These are phyloP conservation scores for Neotragus moschatus DNA, from an alignment of 2,113 vertebrate species.

Conservation along the genomic window DNA sequence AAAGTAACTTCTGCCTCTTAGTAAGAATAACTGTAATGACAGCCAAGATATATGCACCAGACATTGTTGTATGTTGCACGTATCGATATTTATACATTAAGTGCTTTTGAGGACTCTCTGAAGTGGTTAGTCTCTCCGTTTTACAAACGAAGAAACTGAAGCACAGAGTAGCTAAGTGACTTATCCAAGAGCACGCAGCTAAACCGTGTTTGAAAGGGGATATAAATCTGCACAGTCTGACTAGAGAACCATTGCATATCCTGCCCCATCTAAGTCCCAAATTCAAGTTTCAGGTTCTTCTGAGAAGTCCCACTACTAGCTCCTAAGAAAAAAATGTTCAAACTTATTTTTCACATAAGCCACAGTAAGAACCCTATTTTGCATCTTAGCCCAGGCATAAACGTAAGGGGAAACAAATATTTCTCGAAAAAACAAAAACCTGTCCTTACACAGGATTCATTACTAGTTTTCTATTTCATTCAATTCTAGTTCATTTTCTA, in stretches of 20 bases:
- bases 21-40: background rate
- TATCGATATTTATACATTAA: background rate
- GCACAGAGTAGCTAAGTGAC: background rate
- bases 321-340: background rate
- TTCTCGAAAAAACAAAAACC: background rate
- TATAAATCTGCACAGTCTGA: background rate
- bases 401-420: background rate
- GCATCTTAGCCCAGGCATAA: background rate
- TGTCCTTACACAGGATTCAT: background rate
- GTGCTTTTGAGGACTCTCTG: background rate
- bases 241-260: background rate
- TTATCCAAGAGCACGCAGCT: background rate
- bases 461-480: background rate
- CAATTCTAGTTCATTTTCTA: background rate
- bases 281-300: background rate
- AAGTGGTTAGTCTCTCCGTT: background rate
- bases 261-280: background rate
- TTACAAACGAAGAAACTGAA: background rate
- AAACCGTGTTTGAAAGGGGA: background rate
- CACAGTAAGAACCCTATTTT: background rate
- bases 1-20: background rate
- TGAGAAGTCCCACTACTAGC: background rate
- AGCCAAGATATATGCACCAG: background rate
- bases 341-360: background rate
- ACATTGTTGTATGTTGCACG: background rate